Percentiles rank a stretch among this genome's conserved stretches.
These are phyloP conservation scores for Austrofundulus limnaeus DNA, from an alignment of 2,113 vertebrate species.

Conservation along the genomic window DNA sequence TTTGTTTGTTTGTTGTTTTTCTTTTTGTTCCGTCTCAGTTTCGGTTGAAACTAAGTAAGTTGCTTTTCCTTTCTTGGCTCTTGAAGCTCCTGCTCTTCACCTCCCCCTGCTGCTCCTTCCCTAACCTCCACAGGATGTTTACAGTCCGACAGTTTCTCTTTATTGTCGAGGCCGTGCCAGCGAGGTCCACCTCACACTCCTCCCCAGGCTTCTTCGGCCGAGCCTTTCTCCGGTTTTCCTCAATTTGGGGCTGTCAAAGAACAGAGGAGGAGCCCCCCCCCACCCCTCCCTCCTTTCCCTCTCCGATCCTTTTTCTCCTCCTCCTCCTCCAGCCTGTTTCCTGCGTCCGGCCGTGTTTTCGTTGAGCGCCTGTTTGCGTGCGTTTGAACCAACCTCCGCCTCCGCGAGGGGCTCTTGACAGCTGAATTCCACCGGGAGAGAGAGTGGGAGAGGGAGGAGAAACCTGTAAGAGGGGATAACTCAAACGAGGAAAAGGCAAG, in stretches of 20 bases:
- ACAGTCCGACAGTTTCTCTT: slow-evolving; percentile 46
- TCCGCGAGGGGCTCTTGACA: slow-evolving; percentile 70
- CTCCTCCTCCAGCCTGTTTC: slow-evolving; percentile 69
- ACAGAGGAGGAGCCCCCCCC: slow-evolving; percentile 64
- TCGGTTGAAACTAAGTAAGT: slow-evolving; percentile 38
- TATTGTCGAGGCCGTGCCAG: slow-evolving; percentile 39
- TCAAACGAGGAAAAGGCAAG: slow-evolving; percentile 52
- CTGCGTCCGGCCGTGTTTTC: slow-evolving; percentile 76
- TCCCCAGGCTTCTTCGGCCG: slow-evolving; percentile 39
- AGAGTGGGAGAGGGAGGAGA: slow-evolving; percentile 46
- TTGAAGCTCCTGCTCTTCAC: slow-evolving; percentile 29
- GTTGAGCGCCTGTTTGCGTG: slow-evolving; percentile 64
- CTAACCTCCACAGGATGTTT: slow-evolving; percentile 61
- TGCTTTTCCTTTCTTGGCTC: slow-evolving; percentile 44
- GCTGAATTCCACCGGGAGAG: slow-evolving; percentile 75
- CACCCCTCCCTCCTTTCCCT: slow-evolving; percentile 40
- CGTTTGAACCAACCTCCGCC: slow-evolving; percentile 60
- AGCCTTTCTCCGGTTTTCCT: slow-evolving; percentile 47
- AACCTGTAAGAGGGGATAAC: slow-evolving; percentile 55
- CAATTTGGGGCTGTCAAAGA: slow-evolving; percentile 62
- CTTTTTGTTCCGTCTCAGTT: slow-evolving; percentile 15
- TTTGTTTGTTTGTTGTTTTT: slow-evolving; percentile 29
- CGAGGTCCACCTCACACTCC: slow-evolving; percentile 22
- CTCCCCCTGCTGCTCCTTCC: slow-evolving; percentile 47
- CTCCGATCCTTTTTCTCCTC: slow-evolving; percentile 34